phyloP scores from a whole-genome alignment of 2,797 vertebrate species.

The Microhierax caerulescens region DNA sequence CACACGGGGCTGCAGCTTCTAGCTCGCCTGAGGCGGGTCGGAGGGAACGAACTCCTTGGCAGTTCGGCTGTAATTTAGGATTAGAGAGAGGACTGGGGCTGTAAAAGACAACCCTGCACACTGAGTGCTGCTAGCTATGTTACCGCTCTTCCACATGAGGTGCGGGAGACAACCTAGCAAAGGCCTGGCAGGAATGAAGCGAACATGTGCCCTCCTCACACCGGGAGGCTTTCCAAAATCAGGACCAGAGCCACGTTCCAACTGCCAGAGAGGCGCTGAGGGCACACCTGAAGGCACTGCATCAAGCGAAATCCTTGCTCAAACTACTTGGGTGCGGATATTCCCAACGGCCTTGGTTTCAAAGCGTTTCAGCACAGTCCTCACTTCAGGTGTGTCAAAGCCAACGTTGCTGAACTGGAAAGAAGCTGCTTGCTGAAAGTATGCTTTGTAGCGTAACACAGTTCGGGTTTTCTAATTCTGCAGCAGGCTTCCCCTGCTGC shows the following conservation, averaged over 20 bases:
- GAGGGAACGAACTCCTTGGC: background rate
- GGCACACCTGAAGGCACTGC: background rate
- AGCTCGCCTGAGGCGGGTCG: accelerated
- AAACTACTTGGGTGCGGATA: background rate
- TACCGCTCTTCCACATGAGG: accelerated
- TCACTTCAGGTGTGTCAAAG: background rate
- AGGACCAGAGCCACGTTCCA: background rate
- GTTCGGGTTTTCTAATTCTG: background rate
- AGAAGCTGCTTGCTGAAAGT: background rate
- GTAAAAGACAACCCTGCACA: background rate
- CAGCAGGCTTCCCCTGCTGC: background rate
- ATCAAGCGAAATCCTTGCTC: background rate
- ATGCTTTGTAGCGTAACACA: background rate
- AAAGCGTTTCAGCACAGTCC: background rate
- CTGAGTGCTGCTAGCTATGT: background rate
- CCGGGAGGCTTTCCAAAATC: background rate
- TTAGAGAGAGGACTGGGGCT: background rate
- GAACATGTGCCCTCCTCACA: background rate
- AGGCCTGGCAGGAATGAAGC: background rate
- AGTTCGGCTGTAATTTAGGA: background rate
- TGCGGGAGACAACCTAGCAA: background rate
- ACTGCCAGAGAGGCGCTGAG: background rate
- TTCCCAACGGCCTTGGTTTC: background rate
- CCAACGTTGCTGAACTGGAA: background rate
- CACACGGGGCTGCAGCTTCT: background rate